Evolutionary conservation across 2,113 vertebrate genomes (phyloP), one percentile per base, ranked within the genome.

Genomic region (Otolemur garnettii): DNA sequence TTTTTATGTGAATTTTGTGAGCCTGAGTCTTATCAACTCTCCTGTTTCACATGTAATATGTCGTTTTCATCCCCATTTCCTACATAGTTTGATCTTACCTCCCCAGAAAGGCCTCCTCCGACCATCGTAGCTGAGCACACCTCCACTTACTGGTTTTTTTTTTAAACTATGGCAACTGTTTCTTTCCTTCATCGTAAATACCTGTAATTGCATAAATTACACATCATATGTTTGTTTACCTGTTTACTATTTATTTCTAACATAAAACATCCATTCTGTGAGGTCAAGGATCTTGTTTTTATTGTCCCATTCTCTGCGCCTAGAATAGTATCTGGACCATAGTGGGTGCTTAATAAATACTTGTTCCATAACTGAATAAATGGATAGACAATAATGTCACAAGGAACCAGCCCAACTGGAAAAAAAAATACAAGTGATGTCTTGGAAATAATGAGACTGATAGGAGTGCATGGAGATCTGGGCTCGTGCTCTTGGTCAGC

Each of bases 111-210:
- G 68, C 24, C 45, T 66, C 57, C 60, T 45, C 35, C n/a, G 75
- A 33, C 24, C 60, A 86, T 50, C 6, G 28, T 87, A 38, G 68
- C 35, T 75, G 24, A 75, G 4, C 12, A 64, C 5, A 30, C 26
- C 4, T 83, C 35, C 45, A 6, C 14, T 69, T 6, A 1, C 0
- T 82, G 9, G 28, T 72, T 66, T 59, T 85, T 50, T 13, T 75
- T 69, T 71, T 12, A 71, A 84, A 64, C 26, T 11, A 33, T 19
- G 4, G 14, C 35, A 53, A 26, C 22, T 68, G 5, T 59, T 84
- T 68, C 2, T 69, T 90, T 88, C 69, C 45, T 93, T 93, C 53
- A 57, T 30, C 60, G n/a, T 81, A 87, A 80, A 77, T 80, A 77
- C 71, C 77, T 87, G 11, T 77, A 38, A 53, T 85, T 59, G 57